Conservation (phyloP, 2,888 invertebrate species). For the Oasisia sp. region DNA sequence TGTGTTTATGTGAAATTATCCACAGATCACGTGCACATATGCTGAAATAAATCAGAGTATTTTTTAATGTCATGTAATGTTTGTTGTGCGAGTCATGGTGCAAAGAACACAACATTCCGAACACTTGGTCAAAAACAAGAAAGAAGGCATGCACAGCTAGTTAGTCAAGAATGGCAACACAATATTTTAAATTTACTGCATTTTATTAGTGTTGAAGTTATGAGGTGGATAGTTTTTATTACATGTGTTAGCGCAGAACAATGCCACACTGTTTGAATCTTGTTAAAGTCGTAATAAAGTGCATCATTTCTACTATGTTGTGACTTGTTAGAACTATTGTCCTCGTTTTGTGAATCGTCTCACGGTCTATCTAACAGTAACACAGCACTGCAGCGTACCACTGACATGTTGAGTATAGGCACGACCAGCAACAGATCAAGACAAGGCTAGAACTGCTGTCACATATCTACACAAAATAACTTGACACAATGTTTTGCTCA, state of each 20-base stretch:
- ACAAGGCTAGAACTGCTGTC: background rate
- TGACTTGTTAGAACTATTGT: background rate
- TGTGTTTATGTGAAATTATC: background rate
- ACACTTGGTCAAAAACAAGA: background rate
- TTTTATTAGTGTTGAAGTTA: background rate
- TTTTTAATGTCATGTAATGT: background rate
- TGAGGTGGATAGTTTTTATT: conserved; percentile 8
- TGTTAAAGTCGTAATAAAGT: background rate
- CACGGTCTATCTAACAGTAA: background rate
- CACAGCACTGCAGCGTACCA: background rate
- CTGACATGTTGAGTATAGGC: background rate
- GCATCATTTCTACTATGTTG: background rate
- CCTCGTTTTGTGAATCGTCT: background rate
- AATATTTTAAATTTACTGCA: background rate
- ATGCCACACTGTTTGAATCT: background rate
- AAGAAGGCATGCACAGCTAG: background rate
- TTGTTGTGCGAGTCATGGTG: background rate
- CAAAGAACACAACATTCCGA: background rate
- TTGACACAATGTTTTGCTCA: background rate
- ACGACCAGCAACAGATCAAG: background rate
- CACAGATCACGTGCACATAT: background rate
- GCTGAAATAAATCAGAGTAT: background rate
- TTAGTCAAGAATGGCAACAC: background rate
- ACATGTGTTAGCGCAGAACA: background rate
- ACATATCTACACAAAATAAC: background rate